Conservation (phyloP, 35 echinoderm and acorn worm genomes). For the Anneissia japonica region DNA sequence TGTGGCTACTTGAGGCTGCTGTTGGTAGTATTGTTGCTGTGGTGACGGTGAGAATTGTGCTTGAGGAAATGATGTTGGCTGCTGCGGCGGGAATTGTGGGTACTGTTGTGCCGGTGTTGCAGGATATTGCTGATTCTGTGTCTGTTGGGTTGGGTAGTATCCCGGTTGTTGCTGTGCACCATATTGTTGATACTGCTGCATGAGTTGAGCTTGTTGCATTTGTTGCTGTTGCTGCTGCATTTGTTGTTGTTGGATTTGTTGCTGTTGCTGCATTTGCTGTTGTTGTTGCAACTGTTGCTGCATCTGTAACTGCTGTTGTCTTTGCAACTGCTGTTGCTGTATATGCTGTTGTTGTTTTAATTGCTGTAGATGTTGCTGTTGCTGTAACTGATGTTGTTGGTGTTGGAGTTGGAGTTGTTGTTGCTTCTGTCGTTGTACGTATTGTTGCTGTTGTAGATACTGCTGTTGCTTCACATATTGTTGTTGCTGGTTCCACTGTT, state of each 20-base stretch:
- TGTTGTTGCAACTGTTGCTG: conserved; percentile 29
- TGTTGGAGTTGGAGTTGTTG: conserved; percentile 21
- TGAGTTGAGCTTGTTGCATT: background rate
- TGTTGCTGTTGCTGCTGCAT: conserved; percentile 2
- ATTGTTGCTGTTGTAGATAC: conserved; percentile 53
- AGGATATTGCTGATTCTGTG: conserved; percentile 2
- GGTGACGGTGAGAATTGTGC: conserved; percentile 38
- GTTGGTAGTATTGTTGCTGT: conserved; percentile 28
- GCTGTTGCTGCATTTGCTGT: conserved; percentile 13
- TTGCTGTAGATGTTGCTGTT: conserved; percentile 42
- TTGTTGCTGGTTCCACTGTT: conserved; percentile 55
- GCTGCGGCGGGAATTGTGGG: background rate
- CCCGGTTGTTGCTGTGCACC: background rate
- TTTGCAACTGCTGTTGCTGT: background rate
- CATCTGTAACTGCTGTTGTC: background rate
- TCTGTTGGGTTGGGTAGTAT: background rate
- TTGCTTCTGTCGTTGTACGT: conserved; percentile 51
- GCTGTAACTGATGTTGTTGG: conserved; percentile 37
- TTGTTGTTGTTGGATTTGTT: conserved; percentile 21
- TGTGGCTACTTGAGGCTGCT: conserved; percentile 49
- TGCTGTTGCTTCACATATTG: conserved; percentile 47
- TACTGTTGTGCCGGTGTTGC: conserved; percentile 29
- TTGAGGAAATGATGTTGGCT: conserved; percentile 46
- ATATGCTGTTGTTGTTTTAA: conserved; percentile 55
- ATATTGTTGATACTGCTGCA: conserved; percentile 30